Conservation (phyloP, 2,113 vertebrate genomes). For the Fulica atra region DNA sequence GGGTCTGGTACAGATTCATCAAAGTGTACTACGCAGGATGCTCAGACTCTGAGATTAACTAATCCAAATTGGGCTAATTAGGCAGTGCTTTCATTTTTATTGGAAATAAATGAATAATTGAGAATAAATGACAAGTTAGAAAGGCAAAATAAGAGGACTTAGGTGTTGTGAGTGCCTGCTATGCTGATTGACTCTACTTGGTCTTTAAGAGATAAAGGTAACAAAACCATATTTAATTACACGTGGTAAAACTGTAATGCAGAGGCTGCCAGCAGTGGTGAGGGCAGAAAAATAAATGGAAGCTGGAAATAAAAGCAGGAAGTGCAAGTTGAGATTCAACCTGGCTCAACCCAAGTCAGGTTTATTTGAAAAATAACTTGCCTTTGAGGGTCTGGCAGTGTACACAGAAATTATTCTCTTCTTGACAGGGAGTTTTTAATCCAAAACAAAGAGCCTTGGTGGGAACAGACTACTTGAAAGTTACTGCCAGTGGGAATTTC, state of each 20-base stretch:
- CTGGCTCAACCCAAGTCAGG: background rate
- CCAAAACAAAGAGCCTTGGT: background rate
- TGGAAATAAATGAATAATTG: too few relatives aligned
- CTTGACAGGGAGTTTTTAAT: background rate
- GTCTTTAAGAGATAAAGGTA: background rate
- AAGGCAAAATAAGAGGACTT: background rate
- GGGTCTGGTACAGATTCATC: too few relatives aligned
- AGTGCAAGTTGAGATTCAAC: background rate
- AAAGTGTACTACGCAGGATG: background rate
- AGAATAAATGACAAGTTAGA: background rate
- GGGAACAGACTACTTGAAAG: background rate
- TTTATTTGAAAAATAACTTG: background rate
- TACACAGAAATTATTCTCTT: background rate
- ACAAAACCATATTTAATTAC: background rate
- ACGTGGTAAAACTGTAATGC: background rate
- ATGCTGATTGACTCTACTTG: background rate
- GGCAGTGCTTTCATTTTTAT: background rate
- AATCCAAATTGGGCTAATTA: rapidly evolving
- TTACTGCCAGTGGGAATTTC: background rate
- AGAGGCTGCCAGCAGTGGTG: background rate
- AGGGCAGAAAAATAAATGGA: background rate
- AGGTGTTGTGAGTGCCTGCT: background rate
- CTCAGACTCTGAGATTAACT: background rate
- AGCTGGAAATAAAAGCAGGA: constrained; percentile 34
- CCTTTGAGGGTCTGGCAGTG: background rate